Percentiles rank a stretch among this genome's conserved stretches.
Evolutionary conservation across 2,113 vertebrate genomes (phyloP).

Genomic region (Nycticorax nycticorax): DNA sequence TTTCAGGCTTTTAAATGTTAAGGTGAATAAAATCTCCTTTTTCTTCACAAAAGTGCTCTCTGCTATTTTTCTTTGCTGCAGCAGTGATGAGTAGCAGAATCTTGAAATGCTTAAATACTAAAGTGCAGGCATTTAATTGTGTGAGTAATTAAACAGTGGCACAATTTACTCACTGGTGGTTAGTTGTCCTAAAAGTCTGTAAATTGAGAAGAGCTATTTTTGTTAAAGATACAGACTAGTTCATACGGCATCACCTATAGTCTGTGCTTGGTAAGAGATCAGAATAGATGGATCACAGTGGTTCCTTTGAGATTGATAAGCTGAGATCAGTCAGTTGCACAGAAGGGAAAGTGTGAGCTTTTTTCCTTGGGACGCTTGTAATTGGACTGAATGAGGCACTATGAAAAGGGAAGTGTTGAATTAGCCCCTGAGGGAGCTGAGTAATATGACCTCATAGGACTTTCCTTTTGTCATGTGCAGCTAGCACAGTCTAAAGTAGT

Average conservation of each 20-base stretch:
- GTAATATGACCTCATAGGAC: slow-evolving; percentile 65
- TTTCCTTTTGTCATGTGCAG: slow-evolving; percentile 53
- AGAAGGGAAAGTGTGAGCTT: slow-evolving; percentile 54
- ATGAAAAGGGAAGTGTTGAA: slow-evolving; percentile 67
- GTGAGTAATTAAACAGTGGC: neutral
- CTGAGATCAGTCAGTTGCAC: slow-evolving; percentile 40
- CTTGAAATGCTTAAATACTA: neutral
- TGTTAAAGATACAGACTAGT: neutral
- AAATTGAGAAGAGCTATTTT: slow-evolving; percentile 30
- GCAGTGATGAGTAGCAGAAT: neutral
- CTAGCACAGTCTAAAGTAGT: slow-evolving; percentile 47
- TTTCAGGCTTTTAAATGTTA: neutral
- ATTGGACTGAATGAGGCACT: slow-evolving; percentile 60
- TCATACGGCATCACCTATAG: slow-evolving; percentile 17
- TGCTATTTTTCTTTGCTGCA: neutral
- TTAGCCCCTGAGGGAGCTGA: slow-evolving; percentile 66
- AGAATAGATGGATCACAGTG: neutral
- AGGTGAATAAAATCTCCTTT: neutral
- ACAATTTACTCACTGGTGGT: neutral
- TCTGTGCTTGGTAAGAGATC: neutral
- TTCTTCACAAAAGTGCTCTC: neutral
- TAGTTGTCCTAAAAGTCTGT: slow-evolving; percentile 23
- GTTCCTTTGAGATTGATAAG: slow-evolving; percentile 41
- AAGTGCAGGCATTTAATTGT: neutral
- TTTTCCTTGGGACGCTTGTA: slow-evolving; percentile 46